These are phyloP conservation scores for Eclectus roratus DNA, from an alignment of 2,113 vertebrate genomes.

Conservation along the genomic window DNA sequence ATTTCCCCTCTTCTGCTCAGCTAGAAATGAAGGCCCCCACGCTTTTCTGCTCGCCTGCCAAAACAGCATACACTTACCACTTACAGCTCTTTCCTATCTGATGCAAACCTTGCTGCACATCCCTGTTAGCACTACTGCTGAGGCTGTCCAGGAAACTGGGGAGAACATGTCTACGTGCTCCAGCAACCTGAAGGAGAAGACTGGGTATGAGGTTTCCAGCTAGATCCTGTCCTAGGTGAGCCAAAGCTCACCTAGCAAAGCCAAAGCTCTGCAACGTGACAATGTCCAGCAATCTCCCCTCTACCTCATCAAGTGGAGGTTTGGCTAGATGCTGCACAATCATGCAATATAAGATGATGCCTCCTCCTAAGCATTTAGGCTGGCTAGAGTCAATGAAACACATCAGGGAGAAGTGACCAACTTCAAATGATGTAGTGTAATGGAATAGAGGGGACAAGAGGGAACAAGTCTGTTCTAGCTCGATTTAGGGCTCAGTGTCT, in stretches of 20 bases:
- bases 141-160: background rate
- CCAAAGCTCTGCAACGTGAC: background rate
- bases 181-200: background rate
- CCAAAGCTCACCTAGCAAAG: background rate
- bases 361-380: background rate
- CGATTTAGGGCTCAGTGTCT: background rate
- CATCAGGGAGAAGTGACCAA: background rate
- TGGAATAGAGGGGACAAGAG: background rate
- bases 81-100: background rate
- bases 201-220: background rate
- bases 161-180: background rate
- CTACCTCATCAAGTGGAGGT: background rate
- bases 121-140: background rate
- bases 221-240: background rate
- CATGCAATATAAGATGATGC: fast-evolving
- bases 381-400: background rate
- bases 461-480: background rate
- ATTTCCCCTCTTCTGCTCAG: background rate
- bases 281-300: background rate
- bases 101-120: background rate
- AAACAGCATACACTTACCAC: background rate
- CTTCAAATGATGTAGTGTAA: background rate
- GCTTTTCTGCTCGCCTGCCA: background rate
- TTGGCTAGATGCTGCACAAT: background rate
- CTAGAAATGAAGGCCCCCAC: background rate